A percentile compares a stretch with the other conserved stretches of the same genome.
Evolutionary conservation across 2,888 invertebrate genomes (phyloP).

Genomic region (Plebejus melissa): DNA sequence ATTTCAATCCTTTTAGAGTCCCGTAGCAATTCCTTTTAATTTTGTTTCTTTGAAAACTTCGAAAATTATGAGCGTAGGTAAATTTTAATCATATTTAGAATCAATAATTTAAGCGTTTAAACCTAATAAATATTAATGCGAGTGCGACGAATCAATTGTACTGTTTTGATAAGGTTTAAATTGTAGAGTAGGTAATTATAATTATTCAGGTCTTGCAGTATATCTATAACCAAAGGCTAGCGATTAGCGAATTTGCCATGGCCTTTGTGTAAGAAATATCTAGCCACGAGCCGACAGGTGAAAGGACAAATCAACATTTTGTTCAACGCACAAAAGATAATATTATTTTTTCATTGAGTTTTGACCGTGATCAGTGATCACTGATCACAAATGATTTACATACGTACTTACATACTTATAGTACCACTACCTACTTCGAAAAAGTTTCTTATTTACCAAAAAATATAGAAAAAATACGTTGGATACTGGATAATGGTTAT

Average conservation of each 20-base stretch:
- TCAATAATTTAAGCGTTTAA: no score
- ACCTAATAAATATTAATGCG: no score
- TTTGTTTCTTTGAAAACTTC: no score
- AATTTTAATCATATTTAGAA: no score
- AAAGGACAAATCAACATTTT: slow-evolving; percentile 14
- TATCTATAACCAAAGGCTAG: neutral
- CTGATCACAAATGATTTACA: neutral
- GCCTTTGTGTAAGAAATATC: neutral
- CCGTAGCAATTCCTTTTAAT: no score
- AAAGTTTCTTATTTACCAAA: neutral
- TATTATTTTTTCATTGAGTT: neutral
- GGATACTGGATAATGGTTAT: no score
- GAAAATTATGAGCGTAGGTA: no score
- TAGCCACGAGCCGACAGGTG: slow-evolving; percentile 14
- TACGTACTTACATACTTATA: neutral
- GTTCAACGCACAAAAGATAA: neutral
- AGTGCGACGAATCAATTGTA: no score
- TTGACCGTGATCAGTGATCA: neutral
- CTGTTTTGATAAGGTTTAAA: neutral
- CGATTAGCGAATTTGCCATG: neutral
- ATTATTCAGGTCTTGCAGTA: neutral
- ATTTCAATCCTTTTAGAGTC: no score
- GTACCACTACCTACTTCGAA: neutral
- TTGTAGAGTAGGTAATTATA: neutral
- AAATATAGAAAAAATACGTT: no score